These are phyloP conservation scores for Gambelia wislizenii DNA, from an alignment of 2,797 vertebrate species.

Conservation along the genomic window DNA sequence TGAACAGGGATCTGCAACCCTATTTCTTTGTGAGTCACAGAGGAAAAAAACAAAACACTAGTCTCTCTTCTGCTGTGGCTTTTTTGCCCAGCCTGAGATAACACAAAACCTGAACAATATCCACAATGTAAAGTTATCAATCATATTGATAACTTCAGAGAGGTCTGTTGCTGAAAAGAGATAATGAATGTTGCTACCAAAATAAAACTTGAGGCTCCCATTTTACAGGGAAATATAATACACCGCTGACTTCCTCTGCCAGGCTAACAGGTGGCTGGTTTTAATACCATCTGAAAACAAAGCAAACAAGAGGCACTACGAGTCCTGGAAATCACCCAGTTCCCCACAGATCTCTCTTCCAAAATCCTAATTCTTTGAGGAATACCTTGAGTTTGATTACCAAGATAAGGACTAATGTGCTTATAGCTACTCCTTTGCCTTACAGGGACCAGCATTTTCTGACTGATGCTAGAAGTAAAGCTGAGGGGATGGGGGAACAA, in stretches of 20 bases:
- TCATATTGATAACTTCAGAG: not conserved
- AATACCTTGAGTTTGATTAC: not conserved
- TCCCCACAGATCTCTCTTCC: not conserved
- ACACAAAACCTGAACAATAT: not conserved
- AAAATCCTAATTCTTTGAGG: not conserved
- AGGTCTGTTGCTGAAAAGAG: not conserved
- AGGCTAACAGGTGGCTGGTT: not conserved
- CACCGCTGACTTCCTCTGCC: no score
- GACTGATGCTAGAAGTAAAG: not conserved
- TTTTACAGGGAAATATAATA: not conserved
- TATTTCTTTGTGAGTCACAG: rapidly evolving
- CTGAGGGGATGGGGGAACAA: no score
- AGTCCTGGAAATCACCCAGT: not conserved
- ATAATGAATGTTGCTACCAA: not conserved
- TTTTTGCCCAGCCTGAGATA: not conserved
- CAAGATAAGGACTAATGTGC: not conserved
- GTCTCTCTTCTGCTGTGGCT: not conserved
- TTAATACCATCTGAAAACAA: not conserved
- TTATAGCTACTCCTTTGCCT: not conserved
- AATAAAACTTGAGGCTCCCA: not conserved
- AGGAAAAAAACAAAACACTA: not conserved
- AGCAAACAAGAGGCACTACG: not conserved
- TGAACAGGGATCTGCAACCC: slow-evolving; percentile 1
- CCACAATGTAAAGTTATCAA: not conserved
- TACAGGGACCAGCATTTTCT: not conserved